Conservation (phyloP, 2,113 vertebrate genomes). For the Neogale vison region DNA sequence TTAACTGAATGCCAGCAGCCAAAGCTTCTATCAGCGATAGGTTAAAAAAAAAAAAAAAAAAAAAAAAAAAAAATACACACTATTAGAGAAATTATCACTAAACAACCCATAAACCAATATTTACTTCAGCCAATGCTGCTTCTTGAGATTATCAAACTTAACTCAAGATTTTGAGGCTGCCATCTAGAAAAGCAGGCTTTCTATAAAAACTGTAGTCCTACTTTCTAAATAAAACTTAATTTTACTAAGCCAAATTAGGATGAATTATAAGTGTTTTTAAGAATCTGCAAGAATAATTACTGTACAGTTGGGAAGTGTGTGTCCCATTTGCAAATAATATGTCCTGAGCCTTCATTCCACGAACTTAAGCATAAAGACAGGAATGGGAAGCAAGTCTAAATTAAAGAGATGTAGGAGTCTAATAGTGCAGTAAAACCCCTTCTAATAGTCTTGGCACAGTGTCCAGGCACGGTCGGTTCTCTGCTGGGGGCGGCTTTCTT, state of each 20-base stretch:
- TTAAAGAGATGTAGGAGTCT: slow-evolving; percentile 41
- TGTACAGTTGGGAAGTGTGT: background rate
- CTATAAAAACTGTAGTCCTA: slow-evolving; percentile 44
- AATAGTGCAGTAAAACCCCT: slow-evolving; percentile 9
- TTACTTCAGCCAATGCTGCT: background rate
- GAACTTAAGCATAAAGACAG: background rate
- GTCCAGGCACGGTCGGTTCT: slow-evolving; percentile 83
- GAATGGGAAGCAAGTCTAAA: background rate
- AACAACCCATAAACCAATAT: slow-evolving; percentile 42
- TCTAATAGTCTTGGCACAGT: slow-evolving; percentile 87
- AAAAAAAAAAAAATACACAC: slow-evolving; percentile 59
- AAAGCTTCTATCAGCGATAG: slow-evolving; percentile 17
- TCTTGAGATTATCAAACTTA: background rate
- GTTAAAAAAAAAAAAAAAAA: slow-evolving; percentile 60
- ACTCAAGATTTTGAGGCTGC: background rate
- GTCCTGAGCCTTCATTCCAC: background rate
- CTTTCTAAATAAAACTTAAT: slow-evolving; percentile 23
- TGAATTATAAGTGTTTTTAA: background rate
- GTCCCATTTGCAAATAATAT: background rate
- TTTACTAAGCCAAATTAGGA: slow-evolving; percentile 24
- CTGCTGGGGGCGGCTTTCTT: slow-evolving; percentile 86
- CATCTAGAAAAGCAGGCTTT: slow-evolving; percentile 28
- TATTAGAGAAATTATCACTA: slow-evolving; percentile 48
- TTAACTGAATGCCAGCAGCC: slow-evolving; percentile 38
- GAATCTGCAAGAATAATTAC: background rate